These are phyloP conservation scores for Stenopsyche tienmushanensis DNA, from an alignment of 1,140 invertebrate species.

Conservation along the genomic window DNA sequence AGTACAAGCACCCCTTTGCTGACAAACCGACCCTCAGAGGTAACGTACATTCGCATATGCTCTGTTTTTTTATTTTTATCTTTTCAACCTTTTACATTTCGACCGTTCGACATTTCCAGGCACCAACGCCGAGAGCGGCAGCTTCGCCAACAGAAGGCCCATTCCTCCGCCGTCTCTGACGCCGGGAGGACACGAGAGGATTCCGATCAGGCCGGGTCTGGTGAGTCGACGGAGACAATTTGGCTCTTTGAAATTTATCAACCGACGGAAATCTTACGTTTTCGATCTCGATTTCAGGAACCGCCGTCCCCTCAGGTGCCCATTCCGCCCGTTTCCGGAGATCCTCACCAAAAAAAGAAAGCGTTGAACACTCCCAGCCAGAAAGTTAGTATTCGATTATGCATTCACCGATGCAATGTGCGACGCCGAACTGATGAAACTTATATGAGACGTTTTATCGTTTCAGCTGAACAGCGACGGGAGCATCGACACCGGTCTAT, in stretches of 20 bases:
- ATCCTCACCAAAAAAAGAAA: slow-evolving; percentile 62
- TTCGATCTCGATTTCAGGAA: slow-evolving; percentile 52
- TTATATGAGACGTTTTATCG: slow-evolving; percentile 30
- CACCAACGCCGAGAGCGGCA: slow-evolving; percentile 61
- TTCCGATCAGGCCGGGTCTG: slow-evolving; percentile 71
- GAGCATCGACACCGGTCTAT: slow-evolving; percentile 49
- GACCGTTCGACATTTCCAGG: slow-evolving; percentile 48
- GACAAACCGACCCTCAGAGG: slow-evolving; percentile 80
- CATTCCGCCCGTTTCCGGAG: slow-evolving; percentile 48
- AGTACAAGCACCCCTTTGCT: slow-evolving; percentile 77
- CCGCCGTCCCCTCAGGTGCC: slow-evolving; percentile 54
- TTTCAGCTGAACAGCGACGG: slow-evolving; percentile 49
- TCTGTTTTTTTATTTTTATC: no score
- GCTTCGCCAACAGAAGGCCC: slow-evolving; percentile 65
- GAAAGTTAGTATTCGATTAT: slow-evolving; percentile 52
- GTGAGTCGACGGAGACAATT: no score
- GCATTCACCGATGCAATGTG: no score
- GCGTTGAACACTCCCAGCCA: slow-evolving; percentile 70
- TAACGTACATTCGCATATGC: slow-evolving; percentile 44
- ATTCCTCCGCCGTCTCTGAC: slow-evolving; percentile 74
- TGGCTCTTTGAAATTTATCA: no score
- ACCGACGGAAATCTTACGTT: no score
- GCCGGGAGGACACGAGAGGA: slow-evolving; percentile 73
- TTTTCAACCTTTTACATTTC: background rate
- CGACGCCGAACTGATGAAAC: background rate